A percentile compares a stretch with the other conserved stretches of the same genome.
Conservation (phyloP, 2,797 vertebrate genomes). For the Sebastes diaconus region DNA sequence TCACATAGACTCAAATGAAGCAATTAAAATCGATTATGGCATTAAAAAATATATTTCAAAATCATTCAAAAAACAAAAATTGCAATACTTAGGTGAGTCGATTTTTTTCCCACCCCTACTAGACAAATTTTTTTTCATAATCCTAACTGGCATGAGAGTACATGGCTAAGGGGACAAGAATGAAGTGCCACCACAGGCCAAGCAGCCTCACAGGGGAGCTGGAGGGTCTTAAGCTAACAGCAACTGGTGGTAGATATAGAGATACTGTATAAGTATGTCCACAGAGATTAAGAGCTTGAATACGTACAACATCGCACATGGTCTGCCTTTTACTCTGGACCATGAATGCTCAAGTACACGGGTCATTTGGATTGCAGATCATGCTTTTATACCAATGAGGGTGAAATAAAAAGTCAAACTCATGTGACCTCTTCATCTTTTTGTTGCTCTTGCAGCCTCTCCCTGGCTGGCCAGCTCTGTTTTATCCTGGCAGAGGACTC, state of each 20-base stretch:
- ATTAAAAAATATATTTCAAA: too few relatives aligned
- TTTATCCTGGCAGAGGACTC: slow-evolving; percentile 15
- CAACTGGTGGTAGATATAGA: not conserved
- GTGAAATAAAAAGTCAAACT: not conserved
- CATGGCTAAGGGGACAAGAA: not conserved
- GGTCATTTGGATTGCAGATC: not conserved
- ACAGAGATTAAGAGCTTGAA: slow-evolving; percentile 12
- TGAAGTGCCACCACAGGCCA: not conserved
- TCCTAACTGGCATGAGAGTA: not conserved
- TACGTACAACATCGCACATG: not conserved
- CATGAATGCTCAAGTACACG: not conserved
- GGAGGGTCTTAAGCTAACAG: not conserved
- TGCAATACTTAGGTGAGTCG: too few relatives aligned
- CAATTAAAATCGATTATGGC: too few relatives aligned
- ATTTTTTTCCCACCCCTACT: too few relatives aligned
- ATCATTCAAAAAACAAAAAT: fast-evolving
- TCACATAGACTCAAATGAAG: too few relatives aligned
- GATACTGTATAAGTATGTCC: not conserved
- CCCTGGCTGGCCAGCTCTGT: not conserved
- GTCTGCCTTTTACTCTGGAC: not conserved
- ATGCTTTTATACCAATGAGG: not conserved
- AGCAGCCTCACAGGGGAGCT: not conserved
- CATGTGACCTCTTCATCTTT: not conserved
- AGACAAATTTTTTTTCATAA: not conserved
- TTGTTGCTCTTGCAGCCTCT: slow-evolving; percentile 1